phyloP scores from a whole-genome alignment of 2,113 vertebrate species.

The Clarias magur region DNA sequence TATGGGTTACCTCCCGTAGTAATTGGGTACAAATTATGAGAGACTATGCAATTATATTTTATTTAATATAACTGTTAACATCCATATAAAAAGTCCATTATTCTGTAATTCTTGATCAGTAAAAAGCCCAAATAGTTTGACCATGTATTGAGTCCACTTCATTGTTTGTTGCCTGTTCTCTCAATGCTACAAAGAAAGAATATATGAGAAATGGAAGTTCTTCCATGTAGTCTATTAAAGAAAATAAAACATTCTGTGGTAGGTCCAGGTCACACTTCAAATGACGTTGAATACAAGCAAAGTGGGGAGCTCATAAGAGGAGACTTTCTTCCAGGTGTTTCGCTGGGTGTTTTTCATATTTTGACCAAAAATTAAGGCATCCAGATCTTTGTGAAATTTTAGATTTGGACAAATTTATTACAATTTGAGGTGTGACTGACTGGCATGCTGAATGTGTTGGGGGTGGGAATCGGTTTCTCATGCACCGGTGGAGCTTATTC shows the following conservation, averaged over 20 bases:
- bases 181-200: not conserved
- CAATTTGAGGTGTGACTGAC: too few species aligned
- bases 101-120: not conserved
- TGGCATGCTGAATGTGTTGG: too few species aligned
- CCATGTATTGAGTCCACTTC: not conserved
- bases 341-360: too few species aligned
- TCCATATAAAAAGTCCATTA: not conserved
- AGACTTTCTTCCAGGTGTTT: too few species aligned
- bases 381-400: too few species aligned
- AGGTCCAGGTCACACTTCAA: not conserved
- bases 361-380: too few species aligned
- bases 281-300: not conserved
- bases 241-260: not conserved
- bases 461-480: too few species aligned
- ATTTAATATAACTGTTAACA: not conserved
- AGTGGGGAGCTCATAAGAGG: not conserved
- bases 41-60: not conserved
- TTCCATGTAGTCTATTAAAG: too few species aligned
- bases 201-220: not conserved
- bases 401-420: too few species aligned
- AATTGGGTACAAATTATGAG: not conserved
- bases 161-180: not conserved
- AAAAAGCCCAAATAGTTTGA: not conserved
- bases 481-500: too few species aligned
- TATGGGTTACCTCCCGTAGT: not conserved